These are phyloP conservation scores for Uloborus diversus DNA, from an alignment of 1,140 invertebrate species.

Conservation along the genomic window DNA sequence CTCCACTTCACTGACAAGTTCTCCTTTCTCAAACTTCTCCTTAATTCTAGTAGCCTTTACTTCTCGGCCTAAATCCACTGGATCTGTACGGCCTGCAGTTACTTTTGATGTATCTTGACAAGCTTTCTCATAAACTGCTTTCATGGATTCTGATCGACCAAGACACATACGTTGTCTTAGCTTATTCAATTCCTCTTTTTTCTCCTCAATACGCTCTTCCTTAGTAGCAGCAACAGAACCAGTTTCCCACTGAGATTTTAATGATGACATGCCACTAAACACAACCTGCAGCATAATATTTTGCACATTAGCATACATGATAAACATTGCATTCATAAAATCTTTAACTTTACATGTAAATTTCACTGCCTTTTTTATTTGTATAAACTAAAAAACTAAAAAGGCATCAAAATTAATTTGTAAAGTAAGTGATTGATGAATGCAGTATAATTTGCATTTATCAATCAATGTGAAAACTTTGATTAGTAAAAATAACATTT, in stretches of 20 bases:
- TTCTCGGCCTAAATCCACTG: conserved; percentile 66
- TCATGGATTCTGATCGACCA: conserved; percentile 68
- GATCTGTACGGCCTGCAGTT: conserved; percentile 4
- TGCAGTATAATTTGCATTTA: no score
- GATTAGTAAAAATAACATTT: no score
- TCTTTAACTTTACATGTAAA: no score
- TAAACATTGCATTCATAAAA: no score
- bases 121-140: conserved; percentile 90
- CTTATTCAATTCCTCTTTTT: conserved; percentile 87
- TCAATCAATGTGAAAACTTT: no score
- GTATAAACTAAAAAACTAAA: no score
- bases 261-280: conserved; percentile 84
- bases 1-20: conserved; percentile 66
- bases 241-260: conserved; percentile 66
- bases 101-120: conserved; percentile 74
- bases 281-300: conserved; percentile 77
- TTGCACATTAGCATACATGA: no score
- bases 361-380: no score
- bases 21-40: conserved; percentile 84
- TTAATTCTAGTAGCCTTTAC: conserved; percentile 78
- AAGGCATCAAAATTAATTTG: no score
- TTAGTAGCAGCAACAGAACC: conserved; percentile 69
- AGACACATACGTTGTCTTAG: conserved; percentile 70
- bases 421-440: no score
- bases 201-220: conserved; percentile 74